Percentiles rank a stretch among this genome's conserved stretches.
These are phyloP conservation scores for Zootermopsis nevadensis DNA, from an alignment of 2,888 invertebrate species.

Conservation along the genomic window DNA sequence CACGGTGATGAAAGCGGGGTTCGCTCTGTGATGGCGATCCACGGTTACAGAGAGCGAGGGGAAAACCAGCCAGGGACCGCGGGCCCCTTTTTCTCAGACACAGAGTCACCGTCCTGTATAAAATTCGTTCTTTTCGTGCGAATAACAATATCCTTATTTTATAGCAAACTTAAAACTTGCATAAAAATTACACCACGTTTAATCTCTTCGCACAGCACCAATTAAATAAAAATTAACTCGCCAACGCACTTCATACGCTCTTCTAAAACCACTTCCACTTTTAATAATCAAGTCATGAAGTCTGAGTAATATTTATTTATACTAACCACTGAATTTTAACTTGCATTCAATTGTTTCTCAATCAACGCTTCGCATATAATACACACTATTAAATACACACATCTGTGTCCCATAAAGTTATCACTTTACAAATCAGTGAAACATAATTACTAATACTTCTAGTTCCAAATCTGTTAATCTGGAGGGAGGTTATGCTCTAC, in stretches of 20 bases:
- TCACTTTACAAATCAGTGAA: background rate
- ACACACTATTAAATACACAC: slow-evolving; percentile 1
- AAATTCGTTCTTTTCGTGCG: background rate
- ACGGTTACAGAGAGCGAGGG: background rate
- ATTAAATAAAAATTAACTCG: background rate
- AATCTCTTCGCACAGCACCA: background rate
- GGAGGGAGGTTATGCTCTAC: background rate
- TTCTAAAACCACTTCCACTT: slow-evolving; percentile 22
- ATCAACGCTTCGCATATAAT: background rate
- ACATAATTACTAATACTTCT: background rate
- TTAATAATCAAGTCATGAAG: background rate
- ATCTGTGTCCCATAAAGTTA: background rate
- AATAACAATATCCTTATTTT: background rate
- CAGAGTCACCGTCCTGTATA: background rate
- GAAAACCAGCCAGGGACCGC: background rate
- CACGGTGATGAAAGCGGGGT: slow-evolving; percentile 35
- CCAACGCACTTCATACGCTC: background rate
- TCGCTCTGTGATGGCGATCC: slow-evolving; percentile 27
- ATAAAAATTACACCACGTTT: slow-evolving; percentile 6
- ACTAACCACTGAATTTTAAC: background rate
- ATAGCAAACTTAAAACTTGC: background rate
- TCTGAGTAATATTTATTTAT: background rate
- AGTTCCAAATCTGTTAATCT: background rate
- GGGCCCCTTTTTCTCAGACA: background rate
- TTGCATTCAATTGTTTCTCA: background rate